These are phyloP conservation scores for human DNA, from an alignment of 2,113 vertebrate genomes.

Conservation along the genomic window DNA sequence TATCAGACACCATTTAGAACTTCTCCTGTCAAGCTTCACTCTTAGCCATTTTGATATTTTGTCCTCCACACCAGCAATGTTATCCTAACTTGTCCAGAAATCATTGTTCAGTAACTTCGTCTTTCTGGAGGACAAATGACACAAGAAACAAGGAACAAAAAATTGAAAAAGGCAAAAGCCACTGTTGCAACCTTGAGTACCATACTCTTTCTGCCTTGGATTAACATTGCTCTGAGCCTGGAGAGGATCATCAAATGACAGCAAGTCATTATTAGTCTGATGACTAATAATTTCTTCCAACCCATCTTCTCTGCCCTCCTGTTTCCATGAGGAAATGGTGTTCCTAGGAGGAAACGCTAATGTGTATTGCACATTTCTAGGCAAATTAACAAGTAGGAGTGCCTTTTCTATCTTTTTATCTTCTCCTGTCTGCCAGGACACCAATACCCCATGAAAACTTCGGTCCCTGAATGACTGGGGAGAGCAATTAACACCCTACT, in stretches of 20 bases:
- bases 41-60: conserved; percentile 5
- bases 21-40: not conserved
- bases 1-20: not conserved
- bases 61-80: not conserved
- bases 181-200: not conserved
- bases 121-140: not conserved
- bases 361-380: not conserved
- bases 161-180: not conserved
- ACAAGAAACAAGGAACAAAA: conserved; percentile 3
- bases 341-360: not conserved
- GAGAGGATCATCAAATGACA: not conserved
- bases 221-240: not conserved
- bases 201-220: not conserved
- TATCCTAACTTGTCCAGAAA: not conserved
- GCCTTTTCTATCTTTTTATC: not conserved
- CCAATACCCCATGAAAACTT: not conserved
- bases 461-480: not conserved
- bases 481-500: not conserved
- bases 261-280: not conserved
- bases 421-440: not conserved
- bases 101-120: not conserved
- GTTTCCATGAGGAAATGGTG: not conserved
- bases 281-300: not conserved
- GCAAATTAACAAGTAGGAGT: not conserved
- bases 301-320: not conserved